A percentile compares a stretch with the other conserved stretches of the same genome.
phyloP scores from a whole-genome alignment of 2,113 vertebrate species.

The Merops nubicus region DNA sequence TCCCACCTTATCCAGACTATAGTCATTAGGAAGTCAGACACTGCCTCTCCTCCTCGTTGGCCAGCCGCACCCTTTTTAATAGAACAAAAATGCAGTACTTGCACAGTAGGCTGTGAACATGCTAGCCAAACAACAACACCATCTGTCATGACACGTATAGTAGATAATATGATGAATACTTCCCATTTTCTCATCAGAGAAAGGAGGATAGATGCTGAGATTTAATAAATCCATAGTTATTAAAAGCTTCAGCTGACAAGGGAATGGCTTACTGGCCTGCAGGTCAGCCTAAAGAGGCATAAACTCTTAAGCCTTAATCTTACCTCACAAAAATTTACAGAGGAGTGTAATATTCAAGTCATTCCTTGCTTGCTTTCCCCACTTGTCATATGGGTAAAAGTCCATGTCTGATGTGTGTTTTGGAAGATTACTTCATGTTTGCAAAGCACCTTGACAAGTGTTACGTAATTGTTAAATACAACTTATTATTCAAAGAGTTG shows the following conservation, averaged over 20 bases:
- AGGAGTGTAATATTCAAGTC: neutral
- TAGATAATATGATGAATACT: neutral
- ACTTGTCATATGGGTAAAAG: neutral
- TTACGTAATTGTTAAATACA: neutral
- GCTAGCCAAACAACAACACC: neutral
- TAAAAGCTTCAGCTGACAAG: conserved; percentile 8
- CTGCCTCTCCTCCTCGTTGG: neutral
- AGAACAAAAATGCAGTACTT: neutral
- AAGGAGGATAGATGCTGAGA: neutral
- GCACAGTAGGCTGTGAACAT: neutral
- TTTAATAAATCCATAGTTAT: neutral
- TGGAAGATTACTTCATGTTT: neutral
- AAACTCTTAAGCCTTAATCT: neutral
- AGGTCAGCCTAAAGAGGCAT: neutral
- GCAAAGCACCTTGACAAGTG: neutral
- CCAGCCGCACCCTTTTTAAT: neutral
- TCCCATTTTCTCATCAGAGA: neutral
- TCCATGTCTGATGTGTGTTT: neutral
- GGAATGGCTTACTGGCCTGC: neutral
- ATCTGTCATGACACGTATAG: neutral
- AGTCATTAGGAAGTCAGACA: neutral
- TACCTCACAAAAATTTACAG: neutral
- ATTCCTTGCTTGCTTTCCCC: neutral
- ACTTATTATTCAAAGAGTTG: neutral
- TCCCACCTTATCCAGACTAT: neutral